These are phyloP conservation scores for Cheilinus undulatus DNA, from an alignment of 2,113 vertebrate species.

Conservation along the genomic window DNA sequence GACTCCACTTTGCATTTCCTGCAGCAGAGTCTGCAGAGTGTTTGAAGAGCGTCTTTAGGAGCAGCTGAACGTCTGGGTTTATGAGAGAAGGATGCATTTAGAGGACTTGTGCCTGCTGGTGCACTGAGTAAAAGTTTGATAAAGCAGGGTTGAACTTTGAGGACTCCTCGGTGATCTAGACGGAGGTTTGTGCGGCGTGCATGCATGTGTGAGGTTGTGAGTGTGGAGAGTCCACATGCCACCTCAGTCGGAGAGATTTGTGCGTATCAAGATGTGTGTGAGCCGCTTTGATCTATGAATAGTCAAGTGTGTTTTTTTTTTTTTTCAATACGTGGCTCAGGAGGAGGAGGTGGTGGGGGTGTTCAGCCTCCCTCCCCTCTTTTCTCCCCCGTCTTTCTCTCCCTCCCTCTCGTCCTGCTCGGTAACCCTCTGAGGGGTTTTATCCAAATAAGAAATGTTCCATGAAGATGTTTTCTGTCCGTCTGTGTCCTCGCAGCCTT, in stretches of 20 bases:
- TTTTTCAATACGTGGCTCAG: conserved; percentile 30
- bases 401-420: neutral
- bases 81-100: too few relatives aligned
- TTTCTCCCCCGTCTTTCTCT: neutral
- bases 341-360: conserved; percentile 20
- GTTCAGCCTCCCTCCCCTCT: neutral
- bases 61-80: too few relatives aligned
- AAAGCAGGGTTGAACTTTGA: too few relatives aligned
- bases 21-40: too few relatives aligned
- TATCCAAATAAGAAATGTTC: conserved; percentile 58
- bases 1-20: too few relatives aligned
- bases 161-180: too few relatives aligned
- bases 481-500: neutral
- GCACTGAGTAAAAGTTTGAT: too few relatives aligned
- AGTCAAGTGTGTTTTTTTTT: conserved; percentile 32
- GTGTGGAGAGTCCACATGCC: conserved; percentile 19
- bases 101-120: too few relatives aligned
- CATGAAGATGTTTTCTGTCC: conserved; percentile 42
- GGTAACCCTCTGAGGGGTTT: conserved; percentile 40
- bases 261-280: conserved; percentile 38
- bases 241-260: conserved; percentile 25
- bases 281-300: conserved; percentile 61
- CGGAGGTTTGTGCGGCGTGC: neutral
- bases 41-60: too few relatives aligned
- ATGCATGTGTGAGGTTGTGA: conserved; percentile 4